A percentile compares a stretch with the other conserved stretches of the same genome.
Conservation (phyloP, 2,888 invertebrate genomes). For the Metacarcinus magister region DNA sequence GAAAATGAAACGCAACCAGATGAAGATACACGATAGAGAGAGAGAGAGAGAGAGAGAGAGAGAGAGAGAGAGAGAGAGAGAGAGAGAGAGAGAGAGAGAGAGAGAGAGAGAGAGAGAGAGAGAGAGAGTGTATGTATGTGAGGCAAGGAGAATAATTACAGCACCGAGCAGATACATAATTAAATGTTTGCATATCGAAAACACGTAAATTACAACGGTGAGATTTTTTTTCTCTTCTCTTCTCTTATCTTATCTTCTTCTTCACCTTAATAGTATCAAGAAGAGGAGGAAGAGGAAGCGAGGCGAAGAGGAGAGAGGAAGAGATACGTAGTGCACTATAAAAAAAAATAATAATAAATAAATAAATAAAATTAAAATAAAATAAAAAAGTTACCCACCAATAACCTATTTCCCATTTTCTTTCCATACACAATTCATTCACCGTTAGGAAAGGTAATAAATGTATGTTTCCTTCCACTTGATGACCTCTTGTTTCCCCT, state of each 20-base stretch:
- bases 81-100: background rate
- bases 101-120: background rate
- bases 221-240: too few species aligned
- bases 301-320: background rate
- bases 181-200: background rate
- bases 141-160: background rate
- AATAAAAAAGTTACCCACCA: background rate
- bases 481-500: background rate
- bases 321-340: background rate
- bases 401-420: background rate
- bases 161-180: background rate
- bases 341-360: too few species aligned
- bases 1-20: background rate
- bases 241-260: too few species aligned
- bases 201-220: background rate
- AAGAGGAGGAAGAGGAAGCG: background rate
- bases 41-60: constrained; percentile 26
- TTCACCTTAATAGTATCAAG: background rate
- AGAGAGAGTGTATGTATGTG: too few species aligned
- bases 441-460: background rate
- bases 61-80: constrained; percentile 26
- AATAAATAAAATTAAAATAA: too few species aligned
- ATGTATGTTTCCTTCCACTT: background rate
- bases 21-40: background rate
- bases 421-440: background rate